These are phyloP conservation scores for Lomographa bimaculata DNA, from an alignment of 2,888 invertebrate genomes.

Conservation along the genomic window DNA sequence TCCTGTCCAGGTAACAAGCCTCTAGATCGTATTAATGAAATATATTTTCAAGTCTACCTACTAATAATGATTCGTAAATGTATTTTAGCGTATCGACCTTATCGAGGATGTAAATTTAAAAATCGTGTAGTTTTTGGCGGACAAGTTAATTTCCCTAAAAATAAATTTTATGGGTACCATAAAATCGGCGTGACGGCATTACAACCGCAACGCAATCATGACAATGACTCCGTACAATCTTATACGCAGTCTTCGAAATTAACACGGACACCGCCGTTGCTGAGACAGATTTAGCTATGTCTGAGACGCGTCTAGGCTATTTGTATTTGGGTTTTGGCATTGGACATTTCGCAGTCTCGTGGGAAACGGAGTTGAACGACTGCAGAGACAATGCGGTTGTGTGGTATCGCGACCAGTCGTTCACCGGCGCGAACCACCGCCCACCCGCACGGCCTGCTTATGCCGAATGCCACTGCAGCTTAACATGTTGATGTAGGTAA, in stretches of 20 bases:
- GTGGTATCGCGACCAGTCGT: slow-evolving; percentile 65
- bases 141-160: slow-evolving; percentile 25
- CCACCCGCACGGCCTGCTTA: slow-evolving; percentile 51
- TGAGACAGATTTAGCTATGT: slow-evolving; percentile 76
- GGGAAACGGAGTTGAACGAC: slow-evolving; percentile 83
- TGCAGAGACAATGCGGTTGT: slow-evolving; percentile 77
- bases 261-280: slow-evolving; percentile 55
- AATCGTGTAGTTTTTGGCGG: slow-evolving; percentile 13
- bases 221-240: slow-evolving; percentile 47
- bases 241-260: slow-evolving; percentile 54
- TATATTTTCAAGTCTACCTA: slow-evolving; percentile 7
- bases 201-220: slow-evolving; percentile 46
- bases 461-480: slow-evolving; percentile 38
- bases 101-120: slow-evolving; percentile 3
- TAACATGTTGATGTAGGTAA: too few relatives aligned
- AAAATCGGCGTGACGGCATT: slow-evolving; percentile 41
- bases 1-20: slow-evolving; percentile 16
- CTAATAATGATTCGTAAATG: background rate
- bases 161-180: slow-evolving; percentile 33
- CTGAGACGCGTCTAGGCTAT: slow-evolving; percentile 81
- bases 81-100: slow-evolving; percentile 3
- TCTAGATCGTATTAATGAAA: slow-evolving; percentile 9
- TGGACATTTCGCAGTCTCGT: slow-evolving; percentile 77
- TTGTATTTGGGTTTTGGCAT: slow-evolving; percentile 78
- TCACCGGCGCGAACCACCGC: slow-evolving; percentile 56